Conservation (phyloP, 2,888 invertebrate genomes). For the Acronicta aceris region DNA sequence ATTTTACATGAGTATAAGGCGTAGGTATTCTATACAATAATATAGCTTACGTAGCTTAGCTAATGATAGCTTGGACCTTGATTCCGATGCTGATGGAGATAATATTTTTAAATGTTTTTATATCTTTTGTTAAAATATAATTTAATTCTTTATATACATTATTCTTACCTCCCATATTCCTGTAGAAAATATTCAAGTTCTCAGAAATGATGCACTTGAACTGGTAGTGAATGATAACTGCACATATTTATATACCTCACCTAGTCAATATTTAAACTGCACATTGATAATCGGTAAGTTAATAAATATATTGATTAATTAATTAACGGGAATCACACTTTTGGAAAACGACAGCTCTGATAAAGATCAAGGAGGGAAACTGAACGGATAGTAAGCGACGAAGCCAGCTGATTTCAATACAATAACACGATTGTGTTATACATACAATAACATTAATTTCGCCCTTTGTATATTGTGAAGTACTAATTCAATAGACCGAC, state of each 20-base stretch:
- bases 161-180: constrained; percentile 36
- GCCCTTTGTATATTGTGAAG: constrained; percentile 17
- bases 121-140: no score
- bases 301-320: constrained; percentile 4
- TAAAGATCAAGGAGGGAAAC: constrained; percentile 15
- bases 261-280: constrained; percentile 21
- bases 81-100: no score
- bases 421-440: constrained; percentile 32
- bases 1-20: no score
- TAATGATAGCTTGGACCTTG: no score
- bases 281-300: neutral
- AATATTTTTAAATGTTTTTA: no score
- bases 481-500: constrained; percentile 8
- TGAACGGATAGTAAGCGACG: neutral
- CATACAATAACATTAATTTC: constrained; percentile 33
- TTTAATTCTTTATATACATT: neutral
- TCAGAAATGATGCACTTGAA: constrained; percentile 21
- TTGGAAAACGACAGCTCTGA: constrained; percentile 11
- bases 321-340: neutral
- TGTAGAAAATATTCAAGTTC: constrained; percentile 1
- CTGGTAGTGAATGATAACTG: constrained; percentile 15
- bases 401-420: constrained; percentile 8
- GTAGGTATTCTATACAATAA: no score
- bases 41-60: no score
- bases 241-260: constrained; percentile 41